These are phyloP conservation scores for Bilobella aurantiaca DNA, from an alignment of 1,140 invertebrate species.

Conservation along the genomic window DNA sequence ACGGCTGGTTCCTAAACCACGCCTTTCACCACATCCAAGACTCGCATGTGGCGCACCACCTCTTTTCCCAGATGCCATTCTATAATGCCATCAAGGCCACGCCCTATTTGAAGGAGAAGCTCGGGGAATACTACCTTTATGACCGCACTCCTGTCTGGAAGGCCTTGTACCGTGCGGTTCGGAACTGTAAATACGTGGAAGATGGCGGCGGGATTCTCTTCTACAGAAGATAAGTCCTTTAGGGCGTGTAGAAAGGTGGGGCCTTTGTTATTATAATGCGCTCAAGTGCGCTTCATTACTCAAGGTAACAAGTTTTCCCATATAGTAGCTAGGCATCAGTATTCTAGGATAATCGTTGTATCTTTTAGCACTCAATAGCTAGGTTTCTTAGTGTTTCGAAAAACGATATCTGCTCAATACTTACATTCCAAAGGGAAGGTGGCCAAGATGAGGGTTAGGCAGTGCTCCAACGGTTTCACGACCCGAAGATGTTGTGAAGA, in stretches of 20 bases:
- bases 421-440: too few relatives aligned
- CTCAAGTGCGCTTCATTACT: not conserved
- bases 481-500: too few relatives aligned
- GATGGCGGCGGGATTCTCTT: not conserved
- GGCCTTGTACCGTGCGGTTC: not conserved
- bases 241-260: not conserved
- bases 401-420: too few relatives aligned
- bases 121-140: conserved; percentile 9
- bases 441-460: too few relatives aligned
- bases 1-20: conserved; percentile 9
- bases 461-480: too few relatives aligned
- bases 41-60: conserved; percentile 2
- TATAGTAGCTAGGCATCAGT: too few relatives aligned
- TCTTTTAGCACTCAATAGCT: too few relatives aligned
- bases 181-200: not conserved
- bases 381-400: too few relatives aligned
- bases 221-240: not conserved
- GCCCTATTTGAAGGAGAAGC: conserved; percentile 5
- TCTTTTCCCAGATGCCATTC: conserved; percentile 13
- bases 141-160: conserved; percentile 9
- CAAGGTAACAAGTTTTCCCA: not conserved
- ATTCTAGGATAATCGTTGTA: too few relatives aligned
- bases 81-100: conserved; percentile 11
- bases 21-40: conserved; percentile 11
- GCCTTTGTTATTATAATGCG: not conserved